Evolutionary conservation across 2,113 vertebrate species (phyloP), one percentile per base, ranked within the genome.

Genomic region (Nibea albiflora): DNA sequence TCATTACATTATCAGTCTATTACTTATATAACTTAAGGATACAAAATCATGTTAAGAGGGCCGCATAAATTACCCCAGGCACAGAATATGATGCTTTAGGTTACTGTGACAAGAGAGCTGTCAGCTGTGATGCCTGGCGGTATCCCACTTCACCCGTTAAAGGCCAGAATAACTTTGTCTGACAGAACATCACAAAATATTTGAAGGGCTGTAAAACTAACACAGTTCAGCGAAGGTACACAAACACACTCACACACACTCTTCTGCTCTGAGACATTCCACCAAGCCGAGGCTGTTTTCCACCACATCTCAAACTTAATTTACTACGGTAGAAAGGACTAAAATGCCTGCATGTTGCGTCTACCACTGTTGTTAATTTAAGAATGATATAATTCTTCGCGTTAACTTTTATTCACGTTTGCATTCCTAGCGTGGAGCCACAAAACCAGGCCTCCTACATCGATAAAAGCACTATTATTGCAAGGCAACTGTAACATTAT

Each of bases 401-500:
- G 58, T 61, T 70, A 61, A 69, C 22, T 11, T 58, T 69, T 61
- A 75, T 78, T 81, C 83, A 71, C 50, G 66, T 85, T 84, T 86
- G 44, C 75, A 58, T 74, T 84, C 73, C 67, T 58, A 5, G n/a
- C 64, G 52, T 44, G 49, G 65, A 84, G 75, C 83, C 76, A 74
- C 66, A 71, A 68, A 78, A 88, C 49, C 62, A 35, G 31, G 49
- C 78, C 76, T 58, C 79, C 75, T 64, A 69, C 72, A 39, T 46
- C 44, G 80, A 87, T 87, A 68, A 86, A 89, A 87, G 76, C 20
- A 4, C 19, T 71, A 15, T 24, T 77, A 80, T 76, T 85, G 54
- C 52, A 69, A 74, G 42, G 49, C 58, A 65, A 35, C n/a, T 31
- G 73, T 74, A 77, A 76, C 52, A 22, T 67, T 31, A 66, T 58